Evolutionary conservation across 2,797 vertebrate genomes (phyloP), one percentile per base, ranked within the genome.

Genomic region (Serranus cabrilla): DNA sequence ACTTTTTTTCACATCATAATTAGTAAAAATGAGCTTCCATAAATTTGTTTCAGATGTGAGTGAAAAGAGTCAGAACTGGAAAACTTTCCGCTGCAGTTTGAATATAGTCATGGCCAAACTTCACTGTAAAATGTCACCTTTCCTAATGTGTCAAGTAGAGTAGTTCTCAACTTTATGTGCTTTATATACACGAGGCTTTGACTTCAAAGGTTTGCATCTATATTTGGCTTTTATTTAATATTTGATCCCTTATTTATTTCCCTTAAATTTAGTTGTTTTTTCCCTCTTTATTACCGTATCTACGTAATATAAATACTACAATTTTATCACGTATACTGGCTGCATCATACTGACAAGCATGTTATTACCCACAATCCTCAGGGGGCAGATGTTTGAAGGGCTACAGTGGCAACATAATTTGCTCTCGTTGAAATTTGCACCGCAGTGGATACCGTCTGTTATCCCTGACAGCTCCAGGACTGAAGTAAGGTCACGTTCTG

Each of bases 261-360:
- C 34, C 2, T 40, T 23, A 5, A 47, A 45, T 63, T 2, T 55
- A 59, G 23, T 42, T 23, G 0, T 31, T 25, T 34, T 27, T 9
- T 1, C 0, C 7, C 37, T 1, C 2, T 45, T 65, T 45, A 45
- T 42, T 60, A 17, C 6, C 27, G 3, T 27, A 61, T 37, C n/a
- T 34, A 37, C 13, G 40, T 18, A 21, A 54, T 23, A 16, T 1
- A 31, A 62, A 7, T 37, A 5, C 17, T 25, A 7, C 14, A 2
- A 1, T 7, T 23, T 2, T 23, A 49, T 60, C 16, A 51, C 86
- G 56, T 82, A 51, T 16, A 43, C 61, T 87, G 89, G 88, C 93
- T 95, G 95, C 95, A 95, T 92, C 95, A 94, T 81, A 93, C 94
- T 95, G 95, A 90, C 93, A 94, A 76, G 58, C 78, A 85, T 79